phyloP scores from a whole-genome alignment of 2,888 invertebrate species.

The Ophion costatus region DNA sequence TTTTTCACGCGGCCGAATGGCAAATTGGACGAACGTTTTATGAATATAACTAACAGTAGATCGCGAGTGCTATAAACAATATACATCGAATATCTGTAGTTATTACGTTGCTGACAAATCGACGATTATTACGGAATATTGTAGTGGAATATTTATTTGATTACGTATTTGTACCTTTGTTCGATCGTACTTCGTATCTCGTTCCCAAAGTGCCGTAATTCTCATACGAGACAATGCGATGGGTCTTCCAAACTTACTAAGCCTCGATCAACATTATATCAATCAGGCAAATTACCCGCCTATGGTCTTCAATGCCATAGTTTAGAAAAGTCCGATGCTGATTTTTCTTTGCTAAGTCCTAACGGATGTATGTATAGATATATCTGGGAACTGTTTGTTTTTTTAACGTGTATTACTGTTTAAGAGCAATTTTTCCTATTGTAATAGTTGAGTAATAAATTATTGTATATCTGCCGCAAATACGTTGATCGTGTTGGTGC shows the following conservation, averaged over 20 bases:
- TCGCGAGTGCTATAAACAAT: too few relatives aligned
- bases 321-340: neutral
- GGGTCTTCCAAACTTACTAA: neutral
- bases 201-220: neutral
- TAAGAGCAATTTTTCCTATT: conserved; percentile 4
- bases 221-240: neutral
- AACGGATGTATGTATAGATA: conserved; percentile 16
- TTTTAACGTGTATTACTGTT: neutral
- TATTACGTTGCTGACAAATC: neutral
- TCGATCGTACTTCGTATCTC: neutral
- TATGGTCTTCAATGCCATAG: neutral
- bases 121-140: neutral
- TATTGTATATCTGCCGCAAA: conserved; percentile 19
- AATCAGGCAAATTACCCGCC: neutral
- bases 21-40: too few relatives aligned
- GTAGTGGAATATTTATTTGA: neutral
- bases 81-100: too few relatives aligned
- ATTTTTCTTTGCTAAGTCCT: neutral
- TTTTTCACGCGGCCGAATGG: too few relatives aligned
- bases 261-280: neutral
- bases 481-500: neutral
- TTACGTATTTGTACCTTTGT: neutral
- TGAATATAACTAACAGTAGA: too few relatives aligned
- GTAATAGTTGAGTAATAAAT: conserved; percentile 30
- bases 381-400: neutral